Evolutionary conservation across 1,140 invertebrate genomes (phyloP).

Genomic region (Hermatobates lingyangjiaoensis): DNA sequence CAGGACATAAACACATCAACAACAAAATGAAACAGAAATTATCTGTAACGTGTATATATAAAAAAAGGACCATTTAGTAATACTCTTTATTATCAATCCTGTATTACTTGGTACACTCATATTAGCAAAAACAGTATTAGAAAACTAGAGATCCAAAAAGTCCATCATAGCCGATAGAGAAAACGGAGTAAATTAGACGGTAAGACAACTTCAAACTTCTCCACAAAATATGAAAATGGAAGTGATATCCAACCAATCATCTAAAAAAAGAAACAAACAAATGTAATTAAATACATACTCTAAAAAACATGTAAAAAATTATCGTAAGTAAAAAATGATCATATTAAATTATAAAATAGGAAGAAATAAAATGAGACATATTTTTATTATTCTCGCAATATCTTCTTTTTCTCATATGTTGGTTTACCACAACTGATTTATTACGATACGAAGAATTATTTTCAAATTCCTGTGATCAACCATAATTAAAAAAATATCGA

Average conservation of each 20-base stretch:
- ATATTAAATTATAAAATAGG: constrained; percentile 1
- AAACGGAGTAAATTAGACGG: constrained; percentile 67
- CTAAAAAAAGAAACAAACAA: constrained; percentile 23
- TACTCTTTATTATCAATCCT: no score
- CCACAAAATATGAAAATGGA: constrained; percentile 63
- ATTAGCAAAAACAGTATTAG: no score
- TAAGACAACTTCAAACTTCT: constrained; percentile 64
- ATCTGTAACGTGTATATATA: no score
- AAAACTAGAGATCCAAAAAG: no score
- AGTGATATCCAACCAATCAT: constrained; percentile 62
- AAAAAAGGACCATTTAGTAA: no score
- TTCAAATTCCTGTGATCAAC: no score
- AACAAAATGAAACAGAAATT: no score
- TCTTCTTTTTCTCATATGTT: not conserved
- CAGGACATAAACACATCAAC: no score
- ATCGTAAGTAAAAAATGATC: not conserved
- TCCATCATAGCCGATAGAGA: no score
- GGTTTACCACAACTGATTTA: not conserved
- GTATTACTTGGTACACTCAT: no score
- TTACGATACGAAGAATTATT: not conserved
- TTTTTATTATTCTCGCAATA: not conserved
- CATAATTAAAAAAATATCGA: no score
- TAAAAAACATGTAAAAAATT: constrained; percentile 1
- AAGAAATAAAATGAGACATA: not conserved
- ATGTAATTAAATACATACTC: not conserved